These are phyloP conservation scores for Sinella curviseta DNA, from an alignment of 1,140 invertebrate species.

Conservation along the genomic window DNA sequence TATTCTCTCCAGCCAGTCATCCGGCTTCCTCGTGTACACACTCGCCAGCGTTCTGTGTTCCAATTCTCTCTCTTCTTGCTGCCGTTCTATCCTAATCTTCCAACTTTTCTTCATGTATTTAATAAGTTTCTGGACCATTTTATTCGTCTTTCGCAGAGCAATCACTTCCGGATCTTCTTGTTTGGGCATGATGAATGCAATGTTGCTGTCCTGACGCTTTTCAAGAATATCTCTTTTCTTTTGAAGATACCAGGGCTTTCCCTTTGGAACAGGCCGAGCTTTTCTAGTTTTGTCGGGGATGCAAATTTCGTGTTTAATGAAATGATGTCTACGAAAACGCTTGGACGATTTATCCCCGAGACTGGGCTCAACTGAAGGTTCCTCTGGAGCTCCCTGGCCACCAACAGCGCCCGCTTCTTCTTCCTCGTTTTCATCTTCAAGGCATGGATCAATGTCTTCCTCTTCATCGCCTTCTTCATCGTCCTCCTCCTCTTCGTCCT, in stretches of 20 bases:
- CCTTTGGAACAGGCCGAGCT: background rate
- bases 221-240: background rate
- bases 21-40: slow-evolving; percentile 23
- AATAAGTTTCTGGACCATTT: slow-evolving; percentile 35
- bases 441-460: background rate
- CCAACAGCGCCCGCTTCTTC: background rate
- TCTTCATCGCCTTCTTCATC: background rate
- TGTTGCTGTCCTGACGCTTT: slow-evolving; percentile 18
- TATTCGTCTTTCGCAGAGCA: background rate
- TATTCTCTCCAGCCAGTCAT: background rate
- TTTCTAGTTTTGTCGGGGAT: slow-evolving; percentile 1
- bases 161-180: slow-evolving; percentile 29
- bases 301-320: slow-evolving; percentile 16
- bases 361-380: background rate
- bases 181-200: slow-evolving; percentile 29
- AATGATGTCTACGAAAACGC: background rate
- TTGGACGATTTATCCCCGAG: background rate
- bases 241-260: background rate
- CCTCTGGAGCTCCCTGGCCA: background rate
- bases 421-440: background rate
- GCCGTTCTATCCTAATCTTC: slow-evolving; percentile 33
- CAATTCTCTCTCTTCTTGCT: slow-evolving; percentile 13
- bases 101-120: slow-evolving; percentile 42
- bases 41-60: background rate
- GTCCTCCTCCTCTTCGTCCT: background rate